Conservation (phyloP, 2,888 invertebrate species). For the Euzophera pinguis region DNA sequence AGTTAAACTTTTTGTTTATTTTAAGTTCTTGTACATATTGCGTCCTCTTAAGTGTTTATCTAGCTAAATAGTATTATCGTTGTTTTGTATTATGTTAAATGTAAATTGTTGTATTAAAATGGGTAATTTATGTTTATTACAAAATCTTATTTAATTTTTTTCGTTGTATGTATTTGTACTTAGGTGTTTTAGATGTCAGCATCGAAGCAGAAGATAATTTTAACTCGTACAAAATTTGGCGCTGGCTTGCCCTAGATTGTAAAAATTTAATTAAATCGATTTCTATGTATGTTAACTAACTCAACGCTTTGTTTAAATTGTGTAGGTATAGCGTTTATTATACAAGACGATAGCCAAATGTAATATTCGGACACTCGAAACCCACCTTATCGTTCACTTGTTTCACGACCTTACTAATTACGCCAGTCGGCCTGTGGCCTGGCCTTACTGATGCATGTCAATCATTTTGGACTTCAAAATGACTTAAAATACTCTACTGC, state of each 20-base stretch:
- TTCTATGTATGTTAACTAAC: conserved; percentile 20
- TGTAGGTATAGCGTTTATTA: conserved; percentile 41
- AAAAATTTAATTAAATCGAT: neutral
- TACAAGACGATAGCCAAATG: conserved; percentile 41
- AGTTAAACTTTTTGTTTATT: conserved; percentile 69
- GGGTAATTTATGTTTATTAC: conserved; percentile 65
- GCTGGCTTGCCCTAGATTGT: conserved; percentile 46
- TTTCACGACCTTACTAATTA: neutral
- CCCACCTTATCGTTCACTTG: conserved; percentile 39
- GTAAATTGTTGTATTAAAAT: conserved; percentile 66
- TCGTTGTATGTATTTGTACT: conserved; percentile 60
- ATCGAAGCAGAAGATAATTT: conserved; percentile 32
- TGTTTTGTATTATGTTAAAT: conserved; percentile 68
- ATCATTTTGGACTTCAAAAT: neutral
- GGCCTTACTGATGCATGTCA: neutral
- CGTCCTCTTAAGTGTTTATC: conserved; percentile 61
- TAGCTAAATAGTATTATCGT: conserved; percentile 72
- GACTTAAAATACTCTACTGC: neutral
- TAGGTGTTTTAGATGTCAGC: conserved; percentile 36
- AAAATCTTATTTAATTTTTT: conserved; percentile 64
- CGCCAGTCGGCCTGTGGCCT: no score
- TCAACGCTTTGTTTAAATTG: conserved; percentile 19
- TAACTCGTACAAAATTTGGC: conserved; percentile 39
- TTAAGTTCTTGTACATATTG: conserved; percentile 75
- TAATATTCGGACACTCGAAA: conserved; percentile 45